Evolutionary conservation across 2,797 vertebrate species (phyloP), one percentile per base, ranked within the genome.

Genomic region (Poecilia gillii): DNA sequence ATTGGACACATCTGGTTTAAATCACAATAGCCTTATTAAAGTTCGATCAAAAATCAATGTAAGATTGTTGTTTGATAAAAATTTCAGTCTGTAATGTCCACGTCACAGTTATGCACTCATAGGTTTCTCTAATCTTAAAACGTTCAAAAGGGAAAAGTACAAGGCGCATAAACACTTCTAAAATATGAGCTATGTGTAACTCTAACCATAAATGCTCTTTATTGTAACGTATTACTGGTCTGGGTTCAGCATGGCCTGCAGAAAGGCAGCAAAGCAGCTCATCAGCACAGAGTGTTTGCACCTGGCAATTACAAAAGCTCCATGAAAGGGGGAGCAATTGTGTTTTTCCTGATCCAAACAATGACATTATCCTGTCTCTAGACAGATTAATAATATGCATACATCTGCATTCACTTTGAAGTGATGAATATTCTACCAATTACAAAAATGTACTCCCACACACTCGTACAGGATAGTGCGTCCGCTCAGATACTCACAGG

Each of bases 391-490:
- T 86, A 87, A 89, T 94, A 93, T 91, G 85, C 90, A 94, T 78
- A 90, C 82, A 92, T 88, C 84, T 87, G 87, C 64, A 92, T 93
- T 90, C 89, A 82, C 89, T 94, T 93, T 95, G 89, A 93, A 92
- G 90, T 92, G 83, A 86, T 91, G 82, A 91, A 91, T 89, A 93
- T 90, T 88, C 74, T 80, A 80, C 78, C 57, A 74, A 83, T 83
- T 79, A 75, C 81, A 80, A 84, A 90, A 55, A 68, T 77, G 81
- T 68, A 73, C 82, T 74, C 64, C 72, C 33, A 64, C 46, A 62
- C 73, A 71, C 81, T 59, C 57, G 70, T 76, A 51, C 70, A 55
- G 70, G 70, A n/a, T 49, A 31, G 12, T 78, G 73, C 41, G 39
- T 75, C 72, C 76, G 79, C 77, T 87, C 74, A 82, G 76, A 84